Evolutionary conservation across 1,140 invertebrate genomes (phyloP).

Genomic region (Helicoverpa zea): DNA sequence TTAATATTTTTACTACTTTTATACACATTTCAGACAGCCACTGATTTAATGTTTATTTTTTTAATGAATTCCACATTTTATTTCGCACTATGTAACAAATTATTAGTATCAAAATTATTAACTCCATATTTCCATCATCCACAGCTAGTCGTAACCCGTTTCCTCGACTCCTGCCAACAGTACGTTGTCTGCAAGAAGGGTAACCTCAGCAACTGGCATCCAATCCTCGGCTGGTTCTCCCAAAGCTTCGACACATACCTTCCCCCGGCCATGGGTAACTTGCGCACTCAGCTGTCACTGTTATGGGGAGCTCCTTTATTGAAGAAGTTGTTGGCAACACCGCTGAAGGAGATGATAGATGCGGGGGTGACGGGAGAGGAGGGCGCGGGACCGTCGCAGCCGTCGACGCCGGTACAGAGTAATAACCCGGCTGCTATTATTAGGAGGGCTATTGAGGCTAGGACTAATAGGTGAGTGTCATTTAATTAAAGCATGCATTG

Average conservation of each 20-base stretch:
- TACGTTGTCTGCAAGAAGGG: constrained; percentile 95
- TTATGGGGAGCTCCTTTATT: constrained; percentile 92
- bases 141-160: constrained; percentile 92
- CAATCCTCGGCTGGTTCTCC: constrained; percentile 98
- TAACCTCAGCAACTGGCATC: constrained; percentile 98
- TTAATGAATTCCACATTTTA: no score
- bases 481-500: no score
- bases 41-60: no score
- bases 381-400: constrained; percentile 80
- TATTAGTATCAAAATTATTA: no score
- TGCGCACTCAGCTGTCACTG: constrained; percentile 94
- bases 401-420: constrained; percentile 78
- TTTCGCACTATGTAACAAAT: no score
- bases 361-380: constrained; percentile 74
- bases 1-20: no score
- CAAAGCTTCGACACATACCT: constrained; percentile 94
- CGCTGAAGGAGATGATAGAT: constrained; percentile 80
- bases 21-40: no score
- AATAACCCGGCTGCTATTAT: constrained; percentile 82
- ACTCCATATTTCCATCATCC: constrained; percentile 9
- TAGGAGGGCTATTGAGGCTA: constrained; percentile 84
- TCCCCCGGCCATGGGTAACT: constrained; percentile 93
- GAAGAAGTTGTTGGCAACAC: constrained; percentile 77
- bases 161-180: constrained; percentile 94
- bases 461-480: constrained; percentile 80